A percentile compares a stretch with the other conserved stretches of the same genome.
These are phyloP conservation scores for Leuctra nigra DNA, from an alignment of 2,888 invertebrate species.

Conservation along the genomic window DNA sequence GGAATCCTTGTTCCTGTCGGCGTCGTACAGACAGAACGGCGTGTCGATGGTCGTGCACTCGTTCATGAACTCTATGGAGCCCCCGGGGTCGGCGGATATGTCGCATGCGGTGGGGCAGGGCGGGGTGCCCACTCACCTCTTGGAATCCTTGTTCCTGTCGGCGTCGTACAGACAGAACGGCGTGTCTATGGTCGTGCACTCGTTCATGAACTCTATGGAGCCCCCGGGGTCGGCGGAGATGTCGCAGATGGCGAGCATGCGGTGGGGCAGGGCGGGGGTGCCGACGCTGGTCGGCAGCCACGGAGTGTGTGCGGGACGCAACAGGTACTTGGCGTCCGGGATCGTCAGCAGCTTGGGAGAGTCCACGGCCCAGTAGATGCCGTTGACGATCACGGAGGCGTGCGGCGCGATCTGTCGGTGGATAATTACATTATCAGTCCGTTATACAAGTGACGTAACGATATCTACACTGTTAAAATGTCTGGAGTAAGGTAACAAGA, in stretches of 20 bases:
- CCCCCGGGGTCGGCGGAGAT: constrained; percentile 99
- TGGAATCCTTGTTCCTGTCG: constrained; percentile 93
- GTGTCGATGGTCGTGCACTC: constrained; percentile 99
- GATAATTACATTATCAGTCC: too few species aligned
- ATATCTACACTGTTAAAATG: too few species aligned
- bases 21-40: constrained; percentile 98
- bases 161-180: constrained; percentile 99
- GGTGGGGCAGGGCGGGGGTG: constrained; percentile 79
- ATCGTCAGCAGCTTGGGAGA: constrained; percentile 94
- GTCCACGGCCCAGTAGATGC: constrained; percentile 98
- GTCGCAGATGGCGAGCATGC: constrained; percentile 91
- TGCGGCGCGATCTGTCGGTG: constrained; percentile 94
- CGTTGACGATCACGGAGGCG: constrained; percentile 93
- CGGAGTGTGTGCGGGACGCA: constrained; percentile 82
- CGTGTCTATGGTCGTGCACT: constrained; percentile 98
- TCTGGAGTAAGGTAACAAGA: too few species aligned
- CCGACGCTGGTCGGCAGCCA: constrained; percentile 89
- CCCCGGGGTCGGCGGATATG: constrained; percentile 98
- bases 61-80: constrained; percentile 98
- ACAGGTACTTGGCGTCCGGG: constrained; percentile 93
- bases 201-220: constrained; percentile 98
- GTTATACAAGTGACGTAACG: too few species aligned
- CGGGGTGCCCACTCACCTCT: too few species aligned
- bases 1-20: constrained; percentile 93
- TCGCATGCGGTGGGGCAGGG: too few species aligned